These are phyloP conservation scores for Bothrops jararaca DNA, from an alignment of 2,113 vertebrate species.

Conservation along the genomic window DNA sequence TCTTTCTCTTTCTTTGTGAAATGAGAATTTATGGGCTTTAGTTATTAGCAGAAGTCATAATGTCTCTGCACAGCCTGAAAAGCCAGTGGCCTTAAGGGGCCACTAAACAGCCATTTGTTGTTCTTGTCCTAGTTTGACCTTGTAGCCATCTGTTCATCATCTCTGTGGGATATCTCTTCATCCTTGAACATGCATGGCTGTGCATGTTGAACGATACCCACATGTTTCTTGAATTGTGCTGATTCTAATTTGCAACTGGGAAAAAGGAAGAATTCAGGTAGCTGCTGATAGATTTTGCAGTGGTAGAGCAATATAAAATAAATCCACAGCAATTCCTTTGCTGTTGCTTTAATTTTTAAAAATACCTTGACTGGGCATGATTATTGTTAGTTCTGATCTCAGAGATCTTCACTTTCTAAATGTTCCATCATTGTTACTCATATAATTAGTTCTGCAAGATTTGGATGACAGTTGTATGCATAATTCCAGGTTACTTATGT, in stretches of 20 bases:
- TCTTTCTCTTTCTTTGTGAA: not conserved
- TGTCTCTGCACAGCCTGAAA: not conserved
- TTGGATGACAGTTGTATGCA: not conserved
- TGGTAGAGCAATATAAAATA: not conserved
- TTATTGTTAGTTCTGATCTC: not conserved
- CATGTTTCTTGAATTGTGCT: conserved; percentile 15
- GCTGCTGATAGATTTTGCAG: not conserved
- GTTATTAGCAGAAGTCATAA: not conserved
- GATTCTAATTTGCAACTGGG: not conserved
- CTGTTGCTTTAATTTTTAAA: not conserved
- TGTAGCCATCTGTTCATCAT: conserved; percentile 7
- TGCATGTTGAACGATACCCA: not conserved
- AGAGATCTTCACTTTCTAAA: not conserved
- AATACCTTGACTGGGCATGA: not conserved
- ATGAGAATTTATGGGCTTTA: not conserved
- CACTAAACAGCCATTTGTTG: not conserved
- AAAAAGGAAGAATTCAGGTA: not conserved
- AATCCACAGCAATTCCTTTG: not conserved
- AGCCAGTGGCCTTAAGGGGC: conserved; percentile 1
- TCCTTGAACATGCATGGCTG: conserved; percentile 6
- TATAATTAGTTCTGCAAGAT: not conserved
- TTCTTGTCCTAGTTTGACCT: conserved; percentile 10
- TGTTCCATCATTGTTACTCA: not conserved
- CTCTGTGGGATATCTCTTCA: not conserved
- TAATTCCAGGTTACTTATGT: not conserved